Percentiles rank a stretch among this genome's conserved stretches.
Conservation (phyloP, 2,888 invertebrate species). For the Morpho deidamia region DNA sequence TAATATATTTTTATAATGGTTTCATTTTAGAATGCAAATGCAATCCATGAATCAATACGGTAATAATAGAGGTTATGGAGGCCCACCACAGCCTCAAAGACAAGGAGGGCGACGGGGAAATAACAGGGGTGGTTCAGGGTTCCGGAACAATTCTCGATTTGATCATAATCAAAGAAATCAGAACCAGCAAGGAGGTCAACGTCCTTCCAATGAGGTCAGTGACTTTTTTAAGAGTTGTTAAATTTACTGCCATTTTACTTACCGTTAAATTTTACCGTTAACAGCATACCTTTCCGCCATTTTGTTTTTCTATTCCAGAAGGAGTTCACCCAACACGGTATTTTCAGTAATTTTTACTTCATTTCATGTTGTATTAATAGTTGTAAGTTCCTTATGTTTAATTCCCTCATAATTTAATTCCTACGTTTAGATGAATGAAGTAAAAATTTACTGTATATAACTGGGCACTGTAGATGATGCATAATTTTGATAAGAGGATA, state of each 20-base stretch:
- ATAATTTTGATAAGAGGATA: too few species aligned
- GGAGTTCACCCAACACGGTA: background rate
- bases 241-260: background rate
- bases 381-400: too few species aligned
- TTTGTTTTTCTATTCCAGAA: constrained; percentile 6
- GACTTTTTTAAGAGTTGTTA: constrained; percentile 1
- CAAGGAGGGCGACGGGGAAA: constrained; percentile 63
- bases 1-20: background rate
- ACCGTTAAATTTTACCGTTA: background rate
- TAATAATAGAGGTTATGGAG: constrained; percentile 69
- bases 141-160: constrained; percentile 62
- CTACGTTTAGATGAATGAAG: too few species aligned
- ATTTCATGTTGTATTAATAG: background rate
- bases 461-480: too few species aligned
- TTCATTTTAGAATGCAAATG: constrained; percentile 49
- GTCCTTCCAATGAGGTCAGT: constrained; percentile 58
- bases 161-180: constrained; percentile 51
- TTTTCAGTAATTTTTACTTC: background rate
- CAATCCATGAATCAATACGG: constrained; percentile 67
- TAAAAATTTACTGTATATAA: too few species aligned
- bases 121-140: constrained; percentile 55
- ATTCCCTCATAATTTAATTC: too few species aligned
- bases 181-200: constrained; percentile 65
- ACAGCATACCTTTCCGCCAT: constrained; percentile 8
- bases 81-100: constrained; percentile 68